Percentiles rank a stretch among this genome's conserved stretches.
Evolutionary conservation across 2,888 invertebrate genomes (phyloP).

Genomic region (Brassicogethes aeneus): DNA sequence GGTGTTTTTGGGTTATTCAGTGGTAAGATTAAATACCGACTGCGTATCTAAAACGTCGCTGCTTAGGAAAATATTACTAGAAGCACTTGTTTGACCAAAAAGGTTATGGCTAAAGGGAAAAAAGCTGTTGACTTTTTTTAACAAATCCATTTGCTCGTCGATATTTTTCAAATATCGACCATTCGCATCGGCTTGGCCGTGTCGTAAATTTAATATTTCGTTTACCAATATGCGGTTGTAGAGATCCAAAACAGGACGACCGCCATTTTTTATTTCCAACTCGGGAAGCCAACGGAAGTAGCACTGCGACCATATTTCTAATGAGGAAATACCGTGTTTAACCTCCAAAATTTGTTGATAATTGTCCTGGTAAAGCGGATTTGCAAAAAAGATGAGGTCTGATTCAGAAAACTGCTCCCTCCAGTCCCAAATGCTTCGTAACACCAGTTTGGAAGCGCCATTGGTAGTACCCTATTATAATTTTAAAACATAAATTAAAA

Average conservation of each 20-base stretch:
- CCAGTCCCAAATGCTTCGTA: conserved; percentile 87
- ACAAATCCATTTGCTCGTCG: conserved; percentile 33
- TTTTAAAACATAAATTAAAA: conserved; percentile 3
- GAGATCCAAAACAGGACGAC: conserved; percentile 50
- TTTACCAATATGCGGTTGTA: conserved; percentile 40
- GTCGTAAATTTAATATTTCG: conserved; percentile 42
- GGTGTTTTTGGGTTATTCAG: no score
- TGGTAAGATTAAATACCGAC: conserved; percentile 55
- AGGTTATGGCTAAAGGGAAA: conserved; percentile 42
- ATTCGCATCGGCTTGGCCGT: conserved; percentile 24
- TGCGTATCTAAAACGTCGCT: conserved; percentile 59
- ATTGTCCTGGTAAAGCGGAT: conserved; percentile 61
- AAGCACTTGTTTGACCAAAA: conserved; percentile 35
- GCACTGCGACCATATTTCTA: conserved; percentile 80
- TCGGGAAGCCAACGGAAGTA: conserved; percentile 85
- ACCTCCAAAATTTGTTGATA: conserved; percentile 42
- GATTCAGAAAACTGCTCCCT: conserved; percentile 74
- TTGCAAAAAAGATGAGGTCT: conserved; percentile 74
- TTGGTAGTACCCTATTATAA: conserved; percentile 37
- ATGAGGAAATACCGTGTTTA: conserved; percentile 44
- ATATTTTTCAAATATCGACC: conserved; percentile 27
- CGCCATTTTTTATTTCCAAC: conserved; percentile 67
- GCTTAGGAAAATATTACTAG: conserved; percentile 53
- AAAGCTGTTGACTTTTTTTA: conserved; percentile 40
- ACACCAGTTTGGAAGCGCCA: conserved; percentile 42